Evolutionary conservation across 2,888 invertebrate species (phyloP).

Genomic region (Petrolisthes cinctipes): DNA sequence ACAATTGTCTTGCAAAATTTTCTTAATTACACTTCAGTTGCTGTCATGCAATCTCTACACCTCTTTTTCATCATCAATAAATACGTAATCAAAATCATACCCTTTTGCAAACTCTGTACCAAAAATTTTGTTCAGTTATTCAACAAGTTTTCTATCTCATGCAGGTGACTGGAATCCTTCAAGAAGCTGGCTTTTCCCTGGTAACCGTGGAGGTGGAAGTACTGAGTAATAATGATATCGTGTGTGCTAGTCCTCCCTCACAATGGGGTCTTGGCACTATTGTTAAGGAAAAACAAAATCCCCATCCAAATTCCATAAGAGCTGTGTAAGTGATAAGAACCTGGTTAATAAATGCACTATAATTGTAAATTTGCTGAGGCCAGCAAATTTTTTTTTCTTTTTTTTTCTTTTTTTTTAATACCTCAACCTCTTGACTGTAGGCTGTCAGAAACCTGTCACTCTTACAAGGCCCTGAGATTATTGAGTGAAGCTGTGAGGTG

Average conservation of each 20-base stretch:
- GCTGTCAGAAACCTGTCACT: too few species aligned
- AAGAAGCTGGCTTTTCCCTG: conserved; percentile 47
- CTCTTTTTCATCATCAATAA: too few species aligned
- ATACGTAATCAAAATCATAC: not conserved
- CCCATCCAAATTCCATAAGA: conserved; percentile 33
- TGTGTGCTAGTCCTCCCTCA: conserved; percentile 22
- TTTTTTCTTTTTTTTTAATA: too few species aligned
- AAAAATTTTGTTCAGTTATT: not conserved
- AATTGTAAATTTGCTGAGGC: too few species aligned
- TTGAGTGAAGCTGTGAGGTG: too few species aligned
- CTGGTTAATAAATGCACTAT: too few species aligned
- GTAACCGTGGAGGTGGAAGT: conserved; percentile 55
- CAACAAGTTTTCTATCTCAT: not conserved
- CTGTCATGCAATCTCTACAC: too few species aligned
- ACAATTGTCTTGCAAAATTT: too few species aligned
- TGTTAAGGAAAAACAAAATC: conserved; percentile 35
- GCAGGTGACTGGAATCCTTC: conserved; percentile 46
- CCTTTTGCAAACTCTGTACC: not conserved
- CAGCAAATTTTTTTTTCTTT: too few species aligned
- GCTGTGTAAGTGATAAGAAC: conserved; percentile 2
- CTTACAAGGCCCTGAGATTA: too few species aligned
- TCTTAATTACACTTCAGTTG: too few species aligned
- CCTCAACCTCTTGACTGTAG: too few species aligned
- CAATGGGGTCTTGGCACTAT: conserved; percentile 50
- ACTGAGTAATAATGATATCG: not conserved